A percentile compares a stretch with the other conserved stretches of the same genome.
Conservation (phyloP, 2,797 vertebrate genomes). For the Poecilia gillii region DNA sequence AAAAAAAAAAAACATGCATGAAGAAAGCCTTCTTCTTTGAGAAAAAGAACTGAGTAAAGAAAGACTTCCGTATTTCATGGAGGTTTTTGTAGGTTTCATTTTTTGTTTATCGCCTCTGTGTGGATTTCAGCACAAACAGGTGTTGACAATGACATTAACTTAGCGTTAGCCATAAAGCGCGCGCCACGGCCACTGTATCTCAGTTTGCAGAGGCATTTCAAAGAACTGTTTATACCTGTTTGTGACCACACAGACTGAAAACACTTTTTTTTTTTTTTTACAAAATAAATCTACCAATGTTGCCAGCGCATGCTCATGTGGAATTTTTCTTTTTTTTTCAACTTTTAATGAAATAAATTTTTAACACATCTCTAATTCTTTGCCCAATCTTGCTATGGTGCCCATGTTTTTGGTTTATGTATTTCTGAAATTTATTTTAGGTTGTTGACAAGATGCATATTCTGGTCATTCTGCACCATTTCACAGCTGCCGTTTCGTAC, state of each 20-base stretch:
- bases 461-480: neutral
- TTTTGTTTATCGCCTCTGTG: constrained; percentile 47
- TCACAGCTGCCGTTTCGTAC: neutral
- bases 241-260: neutral
- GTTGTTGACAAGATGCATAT: neutral
- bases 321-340: neutral
- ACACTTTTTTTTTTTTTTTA: neutral
- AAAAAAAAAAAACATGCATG: constrained; percentile 67
- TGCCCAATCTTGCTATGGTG: neutral
- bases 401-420: neutral
- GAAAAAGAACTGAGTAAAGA: constrained; percentile 9
- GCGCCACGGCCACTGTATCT: constrained; percentile 2
- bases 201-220: constrained; percentile 22
- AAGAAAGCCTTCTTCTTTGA: constrained; percentile 70
- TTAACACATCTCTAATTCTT: neutral
- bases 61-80: constrained; percentile 68
- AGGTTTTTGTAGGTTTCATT: constrained; percentile 60
- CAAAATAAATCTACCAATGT: neutral
- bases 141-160: constrained; percentile 61
- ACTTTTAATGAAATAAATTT: neutral
- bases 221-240: constrained; percentile 29
- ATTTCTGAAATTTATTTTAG: neutral
- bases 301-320: neutral
- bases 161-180: constrained; percentile 13
- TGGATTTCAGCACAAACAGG: constrained; percentile 50